A percentile compares a stretch with the other conserved stretches of the same genome.
Evolutionary conservation across 2,888 invertebrate genomes (phyloP).

Genomic region (Tineola bisselliella): DNA sequence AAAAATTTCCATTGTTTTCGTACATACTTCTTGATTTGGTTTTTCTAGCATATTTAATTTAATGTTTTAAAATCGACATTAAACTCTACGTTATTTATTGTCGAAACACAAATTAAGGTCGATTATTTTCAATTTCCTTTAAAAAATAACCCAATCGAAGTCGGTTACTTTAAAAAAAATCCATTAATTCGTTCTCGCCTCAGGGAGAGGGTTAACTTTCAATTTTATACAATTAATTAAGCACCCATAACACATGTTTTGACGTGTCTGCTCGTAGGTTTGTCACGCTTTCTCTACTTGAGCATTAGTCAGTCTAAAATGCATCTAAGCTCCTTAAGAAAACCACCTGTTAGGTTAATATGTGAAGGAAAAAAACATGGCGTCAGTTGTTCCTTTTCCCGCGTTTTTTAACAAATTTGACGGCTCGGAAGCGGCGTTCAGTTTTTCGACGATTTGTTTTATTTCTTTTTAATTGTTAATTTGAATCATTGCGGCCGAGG

Average conservation of each 20-base stretch:
- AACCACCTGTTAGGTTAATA: conserved; percentile 47
- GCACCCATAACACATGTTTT: conserved; percentile 59
- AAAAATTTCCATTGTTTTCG: no score
- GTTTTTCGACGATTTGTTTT: conserved; percentile 53
- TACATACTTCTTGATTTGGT: no score
- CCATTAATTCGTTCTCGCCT: not conserved
- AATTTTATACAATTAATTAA: conserved; percentile 55
- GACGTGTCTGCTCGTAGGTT: conserved; percentile 33
- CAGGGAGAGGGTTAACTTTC: conserved; percentile 49
- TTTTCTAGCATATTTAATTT: no score
- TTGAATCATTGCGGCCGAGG: conserved; percentile 30
- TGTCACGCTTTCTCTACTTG: conserved; percentile 62
- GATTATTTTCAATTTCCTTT: not conserved
- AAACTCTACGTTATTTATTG: no score
- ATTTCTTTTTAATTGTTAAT: conserved; percentile 66
- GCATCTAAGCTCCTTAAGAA: conserved; percentile 25
- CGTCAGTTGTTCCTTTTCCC: conserved; percentile 56
- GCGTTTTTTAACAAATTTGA: conserved; percentile 33
- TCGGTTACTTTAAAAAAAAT: conserved; percentile 8
- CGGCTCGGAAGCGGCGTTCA: conserved; percentile 25
- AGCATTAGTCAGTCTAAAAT: conserved; percentile 38
- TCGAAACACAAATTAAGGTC: no score
- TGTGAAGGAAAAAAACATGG: conserved; percentile 26
- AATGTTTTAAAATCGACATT: no score
- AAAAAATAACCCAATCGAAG: not conserved